Conservation (phyloP, 2,113 vertebrate genomes). For the Apaloderma vittatum region DNA sequence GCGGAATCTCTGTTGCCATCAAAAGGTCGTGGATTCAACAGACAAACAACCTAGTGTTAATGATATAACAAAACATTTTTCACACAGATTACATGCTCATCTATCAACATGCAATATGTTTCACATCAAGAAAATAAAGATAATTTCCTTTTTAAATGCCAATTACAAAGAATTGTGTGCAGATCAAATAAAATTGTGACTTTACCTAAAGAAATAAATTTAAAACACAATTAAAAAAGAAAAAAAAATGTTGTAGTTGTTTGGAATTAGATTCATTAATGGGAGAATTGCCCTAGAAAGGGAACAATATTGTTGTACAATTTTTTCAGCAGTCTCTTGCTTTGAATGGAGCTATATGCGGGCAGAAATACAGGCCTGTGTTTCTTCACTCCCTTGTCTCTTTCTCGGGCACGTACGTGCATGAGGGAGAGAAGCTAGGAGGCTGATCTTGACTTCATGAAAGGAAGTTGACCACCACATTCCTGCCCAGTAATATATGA, state of each 20-base stretch:
- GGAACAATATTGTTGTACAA: neutral
- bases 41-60: constrained; percentile 75
- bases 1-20: constrained; percentile 63
- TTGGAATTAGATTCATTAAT: neutral
- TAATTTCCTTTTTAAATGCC: neutral
- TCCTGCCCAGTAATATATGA: neutral
- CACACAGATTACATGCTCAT: constrained; percentile 73
- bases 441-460: neutral
- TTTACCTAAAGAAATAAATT: neutral
- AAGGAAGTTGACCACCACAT: neutral
- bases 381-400: neutral
- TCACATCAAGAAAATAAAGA: constrained; percentile 29
- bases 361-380: neutral
- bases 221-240: neutral
- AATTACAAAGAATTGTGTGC: neutral
- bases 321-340: neutral
- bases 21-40: constrained; percentile 59
- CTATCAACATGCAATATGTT: constrained; percentile 52
- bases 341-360: neutral
- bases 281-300: neutral
- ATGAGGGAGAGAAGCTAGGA: neutral
- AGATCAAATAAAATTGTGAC: constrained; percentile 2
- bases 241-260: neutral
- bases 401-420: rapidly evolving
- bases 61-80: constrained; percentile 75